Conservation (phyloP, 2,797 vertebrate genomes). For the Megaceryle alcyon region DNA sequence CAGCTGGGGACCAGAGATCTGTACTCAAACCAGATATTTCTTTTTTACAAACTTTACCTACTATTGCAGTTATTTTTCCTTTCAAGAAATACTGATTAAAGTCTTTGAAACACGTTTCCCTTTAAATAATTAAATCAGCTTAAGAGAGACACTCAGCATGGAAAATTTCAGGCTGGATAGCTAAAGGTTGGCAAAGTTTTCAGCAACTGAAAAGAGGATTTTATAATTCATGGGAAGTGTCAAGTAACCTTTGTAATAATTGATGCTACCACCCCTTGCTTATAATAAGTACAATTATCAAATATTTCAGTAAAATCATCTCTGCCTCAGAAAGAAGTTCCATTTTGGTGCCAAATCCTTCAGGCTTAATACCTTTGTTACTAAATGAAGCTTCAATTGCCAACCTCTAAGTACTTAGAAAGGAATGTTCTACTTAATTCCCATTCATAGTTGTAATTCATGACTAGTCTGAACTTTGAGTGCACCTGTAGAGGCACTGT, state of each 20-base stretch:
- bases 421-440: slow-evolving; percentile 65
- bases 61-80: background rate
- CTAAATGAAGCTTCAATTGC: background rate
- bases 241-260: slow-evolving; percentile 48
- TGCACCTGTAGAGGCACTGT: slow-evolving; percentile 61
- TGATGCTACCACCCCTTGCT: slow-evolving; percentile 40
- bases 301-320: slow-evolving; percentile 59
- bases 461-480: slow-evolving; percentile 59
- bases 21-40: background rate
- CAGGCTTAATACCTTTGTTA: slow-evolving; percentile 50
- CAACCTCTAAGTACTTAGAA: slow-evolving; percentile 55
- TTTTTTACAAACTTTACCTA: background rate
- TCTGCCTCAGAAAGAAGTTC: slow-evolving; percentile 31
- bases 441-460: slow-evolving; percentile 54
- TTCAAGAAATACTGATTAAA: background rate
- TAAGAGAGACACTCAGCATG: background rate
- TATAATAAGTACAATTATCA: slow-evolving; percentile 61
- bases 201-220: slow-evolving; percentile 32
- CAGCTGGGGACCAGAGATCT: background rate
- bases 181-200: slow-evolving; percentile 20
- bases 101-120: background rate
- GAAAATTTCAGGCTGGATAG: slow-evolving; percentile 50
- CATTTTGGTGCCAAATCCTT: slow-evolving; percentile 58
- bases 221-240: slow-evolving; percentile 43
- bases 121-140: background rate